Conservation (phyloP, 1,140 invertebrate genomes). For the Drosophila biarmipes region DNA sequence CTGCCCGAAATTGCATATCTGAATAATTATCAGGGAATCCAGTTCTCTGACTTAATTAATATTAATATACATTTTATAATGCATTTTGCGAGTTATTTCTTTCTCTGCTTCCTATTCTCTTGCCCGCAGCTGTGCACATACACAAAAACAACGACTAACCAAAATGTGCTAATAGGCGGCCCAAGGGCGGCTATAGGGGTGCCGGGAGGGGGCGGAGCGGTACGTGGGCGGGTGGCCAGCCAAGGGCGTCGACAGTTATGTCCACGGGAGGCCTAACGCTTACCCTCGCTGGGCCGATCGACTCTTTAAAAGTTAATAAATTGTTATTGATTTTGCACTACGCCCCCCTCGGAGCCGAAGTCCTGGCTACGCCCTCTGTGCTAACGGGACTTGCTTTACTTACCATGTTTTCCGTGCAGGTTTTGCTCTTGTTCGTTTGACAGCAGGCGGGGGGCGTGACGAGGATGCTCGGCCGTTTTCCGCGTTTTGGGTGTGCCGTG, state of each 20-base stretch:
- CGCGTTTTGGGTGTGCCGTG: conserved; percentile 38
- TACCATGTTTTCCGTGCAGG: conserved; percentile 43
- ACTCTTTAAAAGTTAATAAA: background rate
- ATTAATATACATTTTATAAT: too few relatives aligned
- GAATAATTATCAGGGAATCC: too few relatives aligned
- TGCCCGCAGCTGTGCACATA: conserved; percentile 12
- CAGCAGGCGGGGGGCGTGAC: conserved; percentile 1
- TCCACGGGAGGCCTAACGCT: background rate
- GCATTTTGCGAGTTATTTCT: background rate
- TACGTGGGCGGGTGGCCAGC: conserved; percentile 31
- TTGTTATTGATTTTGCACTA: background rate
- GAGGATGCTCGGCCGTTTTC: conserved; percentile 11
- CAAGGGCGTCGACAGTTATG: conserved; percentile 2
- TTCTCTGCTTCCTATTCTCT: background rate
- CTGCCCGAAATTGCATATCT: too few relatives aligned
- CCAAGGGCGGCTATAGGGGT: conserved; percentile 22
- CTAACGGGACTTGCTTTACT: conserved; percentile 1
- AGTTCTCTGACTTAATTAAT: too few relatives aligned
- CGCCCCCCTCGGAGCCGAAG: background rate
- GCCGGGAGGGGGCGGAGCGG: background rate
- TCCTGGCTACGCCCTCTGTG: background rate
- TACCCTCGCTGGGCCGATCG: too few relatives aligned
- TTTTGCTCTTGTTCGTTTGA: background rate
- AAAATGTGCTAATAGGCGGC: conserved; percentile 35
- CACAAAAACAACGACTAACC: conserved; percentile 23